Base-by-base conservation (phyloP, 2,113 vertebrate species). In the Podocnemis expansa region DNA sequence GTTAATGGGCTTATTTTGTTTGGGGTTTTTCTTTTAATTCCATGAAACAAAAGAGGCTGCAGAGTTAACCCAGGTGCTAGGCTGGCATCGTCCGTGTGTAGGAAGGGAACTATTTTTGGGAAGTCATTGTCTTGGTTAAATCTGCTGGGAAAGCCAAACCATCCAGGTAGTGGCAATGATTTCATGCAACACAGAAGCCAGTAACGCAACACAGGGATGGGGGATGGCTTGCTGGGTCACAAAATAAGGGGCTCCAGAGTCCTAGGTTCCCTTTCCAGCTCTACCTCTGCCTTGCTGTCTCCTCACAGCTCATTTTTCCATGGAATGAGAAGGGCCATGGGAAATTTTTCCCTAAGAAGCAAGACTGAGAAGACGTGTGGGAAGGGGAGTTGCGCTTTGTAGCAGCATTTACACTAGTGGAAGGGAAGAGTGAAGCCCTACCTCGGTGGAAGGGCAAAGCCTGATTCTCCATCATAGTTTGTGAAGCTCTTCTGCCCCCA, bases 21-120 rank as follows among this genome's bases (percentile, higher is more conserved):
- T 51, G 49, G 51, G 51, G 51, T 17, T 52, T 58, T 12, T 86
- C 29, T 91, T 90, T 93, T 63, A 49, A 89, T 92, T 92, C 47
- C 86, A 84, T 79, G 55, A 24, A 43, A 96, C 93, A 94, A 96
- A 95, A 92, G 78, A 80, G 70, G 41, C 0, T 3, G 82, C 25
- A 43, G 78, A 2, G 1, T 1, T 56, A 27, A 80, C 84, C 49
- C 0, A 0, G 84, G 89, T 5, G 49, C 54, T 60, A 2, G 80
- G 82, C 70, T 96, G 96, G 92, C 94, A 95, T 87, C 7, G 0
- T 3, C 91, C 9, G 19, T 38, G 17, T n/a, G 38, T 9, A 70
- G 34, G n/a, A n/a, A n/a, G n/a, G 63, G 63, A 38, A 19, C 63
- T 3, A 10, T 21, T 34, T 22, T 21, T 22, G 63, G n/a, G 63